A percentile compares a stretch with the other conserved stretches of the same genome.
Evolutionary conservation across 1,140 invertebrate species (phyloP).

Genomic region (Leptonema lineaticorne): DNA sequence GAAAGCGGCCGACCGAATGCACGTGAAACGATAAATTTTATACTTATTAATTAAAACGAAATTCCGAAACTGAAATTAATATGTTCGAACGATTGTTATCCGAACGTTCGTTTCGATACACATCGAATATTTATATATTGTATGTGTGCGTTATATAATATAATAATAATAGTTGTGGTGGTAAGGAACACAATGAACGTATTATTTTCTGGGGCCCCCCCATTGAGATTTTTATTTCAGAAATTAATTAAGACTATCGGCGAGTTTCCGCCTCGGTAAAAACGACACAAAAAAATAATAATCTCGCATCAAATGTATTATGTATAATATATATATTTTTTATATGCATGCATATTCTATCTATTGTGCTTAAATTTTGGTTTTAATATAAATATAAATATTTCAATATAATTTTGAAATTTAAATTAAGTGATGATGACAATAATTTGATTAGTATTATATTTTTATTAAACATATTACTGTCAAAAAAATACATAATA

Average conservation of each 20-base stretch:
- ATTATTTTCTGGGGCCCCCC: slow-evolving; percentile 6
- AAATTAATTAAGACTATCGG: slow-evolving; percentile 3
- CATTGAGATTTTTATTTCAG: slow-evolving; percentile 15
- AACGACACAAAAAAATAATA: not conserved
- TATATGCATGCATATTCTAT: no score
- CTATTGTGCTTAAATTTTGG: no score
- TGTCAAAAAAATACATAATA: no score
- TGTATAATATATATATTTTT: no score
- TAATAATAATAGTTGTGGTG: no score
- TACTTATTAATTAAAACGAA: not conserved
- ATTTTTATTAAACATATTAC: no score
- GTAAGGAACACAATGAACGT: not conserved
- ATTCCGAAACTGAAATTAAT: slow-evolving; percentile 6
- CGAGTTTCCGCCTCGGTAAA: not conserved
- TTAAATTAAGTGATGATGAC: no score
- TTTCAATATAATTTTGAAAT: no score
- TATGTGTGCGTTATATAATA: no score
- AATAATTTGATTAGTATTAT: no score
- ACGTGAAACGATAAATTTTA: not conserved
- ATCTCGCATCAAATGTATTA: not conserved
- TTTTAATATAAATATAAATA: no score
- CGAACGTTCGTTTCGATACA: slow-evolving; percentile 2
- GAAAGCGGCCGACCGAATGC: not conserved
- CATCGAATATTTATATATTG: not conserved
- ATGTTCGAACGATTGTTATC: not conserved